Base-by-base conservation (phyloP, 1,140 invertebrate species). In the Tetramorium parvispinum region DNA sequence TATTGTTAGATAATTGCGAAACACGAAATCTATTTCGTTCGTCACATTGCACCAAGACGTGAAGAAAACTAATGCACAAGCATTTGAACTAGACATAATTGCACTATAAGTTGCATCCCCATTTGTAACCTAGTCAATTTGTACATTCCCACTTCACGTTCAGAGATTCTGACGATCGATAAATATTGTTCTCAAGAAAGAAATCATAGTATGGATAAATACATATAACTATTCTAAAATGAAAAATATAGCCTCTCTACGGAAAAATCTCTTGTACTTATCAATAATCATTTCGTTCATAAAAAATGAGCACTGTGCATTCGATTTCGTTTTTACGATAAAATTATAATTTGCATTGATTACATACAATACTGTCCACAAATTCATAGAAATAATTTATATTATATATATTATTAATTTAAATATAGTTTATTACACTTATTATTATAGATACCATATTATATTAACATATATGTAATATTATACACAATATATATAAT, bases 111-210 rank as follows among this genome's bases (percentile, higher is more conserved):
- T 88, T 88, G 57, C 53, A 61, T 70, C 27, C 87, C 46, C 55
- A 11, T 75, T 66, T 10, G 46, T 76, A 46, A 89, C 89, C 87
- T 86, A 89, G 88, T 89, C 87, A 61, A 86, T 89, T 89, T 89
- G 88, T 89, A 89, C 88, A 88, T 88, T 21, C 43, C 24, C 83
- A 76, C 68, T 61, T 85, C 66, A 32, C 66, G 21, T 65, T 70
- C 18, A 21, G 40, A 49, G 75, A 88, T 70, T 55, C 77, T 40
- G 77, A 68, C 13, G 65, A 86, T 71, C 43, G 53, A 55, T 46
- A 32, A 77, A 43, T 55, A 85, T 70, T 18, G 53, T 76, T 49
- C 51, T 49, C 32, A 27, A 61, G 24, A 53, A 53, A 68, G 88
- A 87, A 78, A 89, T 89, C 71, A 57, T 78, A 61, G n/a, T 49